Base-by-base conservation (phyloP, 2,797 vertebrate genomes). In the Platalea minor region DNA sequence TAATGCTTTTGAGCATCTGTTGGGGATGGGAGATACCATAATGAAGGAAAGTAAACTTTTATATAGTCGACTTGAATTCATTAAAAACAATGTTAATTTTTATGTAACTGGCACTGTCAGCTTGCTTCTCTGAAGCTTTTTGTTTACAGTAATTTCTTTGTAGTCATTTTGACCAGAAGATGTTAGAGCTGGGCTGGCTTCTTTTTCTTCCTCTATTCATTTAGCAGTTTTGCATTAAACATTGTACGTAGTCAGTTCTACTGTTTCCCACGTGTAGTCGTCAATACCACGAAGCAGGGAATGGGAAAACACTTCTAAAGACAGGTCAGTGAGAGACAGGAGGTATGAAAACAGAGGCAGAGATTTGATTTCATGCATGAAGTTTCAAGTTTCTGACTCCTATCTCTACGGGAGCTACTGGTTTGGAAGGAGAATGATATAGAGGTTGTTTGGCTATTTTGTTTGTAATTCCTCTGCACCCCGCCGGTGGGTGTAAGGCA, bases 401-500 rank as follows among this genome's bases (percentile, higher is more conserved):
- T 82, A 1, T 65, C 21, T 61, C 39, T 75, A 6, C 31, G 35
- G 61, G 39, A 80, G 23, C 15, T 75, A 17, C 5, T 57, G 21
- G 3, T 56, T 70, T 61, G 65, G 48, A 20, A 82, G 33, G 41
- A 61, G 48, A 67, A n/a, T 9, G 25, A 20, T 29, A 24, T 24
- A 68, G 75, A 50, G 10, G 17, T 69, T 33, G 17, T 37, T 84
- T 43, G 53, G 26, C 45, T 82, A 0, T 35, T 67, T 59, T 29
- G 17, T 39, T 78, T 43, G 11, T 48, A 61, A 72, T 65, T 85
- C 25, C 18, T 35, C 51, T 60, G 50, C 46, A 2, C 7, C 8
- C 19, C 0, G 0, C 18, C 0, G 1, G 15, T 45, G 29, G 24
- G 9, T 54, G 3, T 31, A 6, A 73, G 46, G 26, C 60, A n/a